Base-by-base conservation (phyloP, 2,113 vertebrate species). In the Zosterops borbonicus region DNA sequence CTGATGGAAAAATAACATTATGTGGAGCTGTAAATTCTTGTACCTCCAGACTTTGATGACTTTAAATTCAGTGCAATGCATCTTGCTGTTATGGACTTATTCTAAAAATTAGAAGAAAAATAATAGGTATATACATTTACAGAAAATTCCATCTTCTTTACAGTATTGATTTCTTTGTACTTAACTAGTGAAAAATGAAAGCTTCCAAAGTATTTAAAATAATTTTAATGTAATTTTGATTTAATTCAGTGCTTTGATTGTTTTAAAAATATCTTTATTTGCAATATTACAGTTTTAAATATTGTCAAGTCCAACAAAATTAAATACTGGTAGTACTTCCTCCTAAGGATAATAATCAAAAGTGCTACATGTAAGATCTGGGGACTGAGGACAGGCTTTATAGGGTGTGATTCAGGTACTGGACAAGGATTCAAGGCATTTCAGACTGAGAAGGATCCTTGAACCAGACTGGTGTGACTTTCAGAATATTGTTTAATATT, bases 401-500 rank as follows among this genome's bases (percentile, higher is more conserved):
- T 8, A 3, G 17, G 37, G 9, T 64, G 11, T 20, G 27, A 21
- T 56, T 60, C 49, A 83, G 35, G 27, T 67, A n/a, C 20, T 73
- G 44, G 49, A 20, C 41, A 83, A 64, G 18, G 33, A 86, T 86
- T 93, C 35, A 80, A 86, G 29, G 31, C 27, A 39, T 80, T 62
- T 67, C 42, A 55, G 39, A 18, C 35, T 69, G 46, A 80, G 67
- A 55, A 67, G 42, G 21, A 56, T 94, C 23, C 47, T 80, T 69
- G 76, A 92, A 80, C 55, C 63, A 65, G 31, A 53, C 19, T 83
- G 3, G 1, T 70, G 27, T 90, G 50, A 65, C 47, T 50, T 93
- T 56, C 82, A 92, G 20, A 21, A 47, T 86, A 24, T 58, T 56
- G 55, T 80, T 95, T 91, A 73, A 22, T 85, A 69, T 92, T 81